Evolutionary conservation across 2,888 invertebrate genomes (phyloP).

Genomic region (Opisthograptis luteolata): DNA sequence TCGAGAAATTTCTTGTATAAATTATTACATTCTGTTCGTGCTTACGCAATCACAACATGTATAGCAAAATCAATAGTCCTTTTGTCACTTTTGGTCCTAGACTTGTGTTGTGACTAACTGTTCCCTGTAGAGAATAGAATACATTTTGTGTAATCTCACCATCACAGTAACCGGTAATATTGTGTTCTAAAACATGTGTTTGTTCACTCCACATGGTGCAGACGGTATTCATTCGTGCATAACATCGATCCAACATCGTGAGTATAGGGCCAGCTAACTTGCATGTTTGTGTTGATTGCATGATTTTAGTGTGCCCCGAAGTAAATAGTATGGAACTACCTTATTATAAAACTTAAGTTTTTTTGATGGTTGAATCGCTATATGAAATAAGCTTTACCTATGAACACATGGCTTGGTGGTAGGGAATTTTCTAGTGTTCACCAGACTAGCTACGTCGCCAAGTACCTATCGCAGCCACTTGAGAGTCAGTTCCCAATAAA

Average conservation of each 20-base stretch:
- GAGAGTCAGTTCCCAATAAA: too few relatives aligned
- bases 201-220: slow-evolving; percentile 70
- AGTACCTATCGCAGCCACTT: too few relatives aligned
- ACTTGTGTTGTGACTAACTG: slow-evolving; percentile 7
- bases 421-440: too few relatives aligned
- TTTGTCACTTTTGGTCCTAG: background rate
- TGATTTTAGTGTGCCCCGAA: slow-evolving; percentile 26
- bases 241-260: slow-evolving; percentile 76
- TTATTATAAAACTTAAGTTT: too few relatives aligned
- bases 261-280: slow-evolving; percentile 51
- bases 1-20: slow-evolving; percentile 1
- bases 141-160: slow-evolving; percentile 3
- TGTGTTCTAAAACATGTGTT: slow-evolving; percentile 34
- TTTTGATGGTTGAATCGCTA: too few relatives aligned
- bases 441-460: too few relatives aligned
- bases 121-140: background rate
- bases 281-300: slow-evolving; percentile 30
- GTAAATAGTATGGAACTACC: too few relatives aligned
- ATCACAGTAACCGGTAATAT: slow-evolving; percentile 40
- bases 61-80: background rate
- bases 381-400: too few relatives aligned
- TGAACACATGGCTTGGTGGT: too few relatives aligned
- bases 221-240: slow-evolving; percentile 79
- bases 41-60: slow-evolving; percentile 1
- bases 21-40: slow-evolving; percentile 10